phyloP scores from a whole-genome alignment of 2,888 invertebrate genomes.

The Mimas tiliae region DNA sequence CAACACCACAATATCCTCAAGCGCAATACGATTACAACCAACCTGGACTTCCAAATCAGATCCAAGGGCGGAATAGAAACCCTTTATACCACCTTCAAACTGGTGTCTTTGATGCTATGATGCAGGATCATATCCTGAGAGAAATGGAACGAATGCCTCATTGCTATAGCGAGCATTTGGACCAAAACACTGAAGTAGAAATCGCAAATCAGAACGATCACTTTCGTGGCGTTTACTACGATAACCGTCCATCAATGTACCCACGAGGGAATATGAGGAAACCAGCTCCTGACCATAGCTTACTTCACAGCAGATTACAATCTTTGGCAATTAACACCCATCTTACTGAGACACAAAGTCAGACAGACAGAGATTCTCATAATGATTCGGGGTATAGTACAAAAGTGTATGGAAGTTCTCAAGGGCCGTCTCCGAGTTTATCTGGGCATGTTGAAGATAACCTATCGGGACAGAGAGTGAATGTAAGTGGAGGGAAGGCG shows the following conservation, averaged over 20 bases:
- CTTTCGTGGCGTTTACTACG: slow-evolving; percentile 73
- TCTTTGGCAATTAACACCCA: slow-evolving; percentile 80
- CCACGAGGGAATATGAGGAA: slow-evolving; percentile 60
- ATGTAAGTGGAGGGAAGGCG: slow-evolving; percentile 63
- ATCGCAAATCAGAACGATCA: slow-evolving; percentile 75
- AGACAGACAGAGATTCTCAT: slow-evolving; percentile 87
- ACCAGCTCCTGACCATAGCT: slow-evolving; percentile 69
- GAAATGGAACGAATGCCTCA: slow-evolving; percentile 81
- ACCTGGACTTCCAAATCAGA: slow-evolving; percentile 61
- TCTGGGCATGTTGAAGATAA: slow-evolving; percentile 84
- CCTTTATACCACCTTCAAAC: slow-evolving; percentile 75
- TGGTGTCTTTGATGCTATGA: slow-evolving; percentile 80
- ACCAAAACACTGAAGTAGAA: slow-evolving; percentile 78
- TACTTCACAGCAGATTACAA: slow-evolving; percentile 77
- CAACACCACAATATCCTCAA: slow-evolving; percentile 59
- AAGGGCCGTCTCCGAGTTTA: slow-evolving; percentile 91
- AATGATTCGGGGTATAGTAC: slow-evolving; percentile 95
- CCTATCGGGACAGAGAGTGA: slow-evolving; percentile 70
- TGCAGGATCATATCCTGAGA: slow-evolving; percentile 81
- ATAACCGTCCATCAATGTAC: slow-evolving; percentile 67
- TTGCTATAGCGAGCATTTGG: slow-evolving; percentile 76
- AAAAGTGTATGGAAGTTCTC: slow-evolving; percentile 91
- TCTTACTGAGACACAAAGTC: slow-evolving; percentile 76
- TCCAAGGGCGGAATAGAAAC: slow-evolving; percentile 70
- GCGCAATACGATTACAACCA: slow-evolving; percentile 68